Evolutionary conservation across 92 coral and sea anemone genomes (phyloP).

Genomic region (Galaxea fascicularis): DNA sequence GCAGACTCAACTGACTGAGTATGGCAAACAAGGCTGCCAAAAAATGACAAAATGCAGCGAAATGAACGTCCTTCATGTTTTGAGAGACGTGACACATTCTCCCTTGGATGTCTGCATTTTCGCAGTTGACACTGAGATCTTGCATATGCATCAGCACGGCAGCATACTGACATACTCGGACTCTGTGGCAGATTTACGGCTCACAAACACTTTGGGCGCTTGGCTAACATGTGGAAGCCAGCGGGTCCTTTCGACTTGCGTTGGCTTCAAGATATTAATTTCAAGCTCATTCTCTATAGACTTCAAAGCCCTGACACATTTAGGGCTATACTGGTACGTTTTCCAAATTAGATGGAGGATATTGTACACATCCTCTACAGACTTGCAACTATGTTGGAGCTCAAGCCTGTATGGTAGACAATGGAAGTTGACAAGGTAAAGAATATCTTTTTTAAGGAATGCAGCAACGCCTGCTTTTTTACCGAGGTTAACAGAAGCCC

Average conservation of each 20-base stretch:
- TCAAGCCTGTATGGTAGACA: conserved; percentile 57
- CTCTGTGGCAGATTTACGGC: background rate
- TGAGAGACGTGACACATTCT: conserved; percentile 19
- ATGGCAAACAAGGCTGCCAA: conserved; percentile 54
- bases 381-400: conserved; percentile 46
- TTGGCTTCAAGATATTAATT: conserved; percentile 42
- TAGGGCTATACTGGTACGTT: conserved; percentile 54
- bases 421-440: conserved; percentile 49
- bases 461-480: conserved; percentile 29
- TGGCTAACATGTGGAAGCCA: conserved; percentile 65
- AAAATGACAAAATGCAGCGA: conserved; percentile 61
- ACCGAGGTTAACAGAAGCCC: conserved; percentile 47
- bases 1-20: conserved; percentile 49
- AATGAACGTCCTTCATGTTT: conserved; percentile 43
- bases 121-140: conserved; percentile 44
- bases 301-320: conserved; percentile 34
- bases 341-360: conserved; percentile 61
- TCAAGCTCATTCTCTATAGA: conserved; percentile 46
- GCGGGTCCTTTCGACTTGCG: conserved; percentile 53
- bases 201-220: conserved; percentile 35
- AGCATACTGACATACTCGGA: conserved; percentile 37
- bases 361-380: conserved; percentile 48
- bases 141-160: conserved; percentile 51
- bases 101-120: conserved; percentile 44
- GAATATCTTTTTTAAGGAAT: conserved; percentile 33